phyloP scores from a whole-genome alignment of 2,113 vertebrate genomes.

The Anhinga anhinga region DNA sequence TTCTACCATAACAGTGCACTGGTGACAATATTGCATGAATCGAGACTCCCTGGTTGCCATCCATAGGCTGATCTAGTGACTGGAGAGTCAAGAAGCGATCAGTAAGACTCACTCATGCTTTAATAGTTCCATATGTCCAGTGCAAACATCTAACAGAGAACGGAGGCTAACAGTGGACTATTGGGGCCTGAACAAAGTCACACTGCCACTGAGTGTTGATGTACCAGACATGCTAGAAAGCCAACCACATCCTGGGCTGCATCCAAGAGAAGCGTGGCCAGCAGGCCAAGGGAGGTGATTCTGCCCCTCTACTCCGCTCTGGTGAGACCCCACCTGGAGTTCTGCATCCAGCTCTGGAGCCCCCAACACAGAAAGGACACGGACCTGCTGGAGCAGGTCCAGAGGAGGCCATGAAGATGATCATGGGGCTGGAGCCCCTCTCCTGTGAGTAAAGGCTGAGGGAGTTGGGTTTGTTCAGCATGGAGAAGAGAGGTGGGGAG shows the following conservation, averaged over 20 bases:
- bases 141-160: neutral
- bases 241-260: no score
- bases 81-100: neutral
- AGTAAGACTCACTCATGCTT: neutral
- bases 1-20: neutral
- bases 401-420: neutral
- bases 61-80: neutral
- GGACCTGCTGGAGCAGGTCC: neutral
- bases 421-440: neutral
- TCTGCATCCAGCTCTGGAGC: no score
- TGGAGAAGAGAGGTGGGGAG: no score
- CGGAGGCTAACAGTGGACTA: neutral
- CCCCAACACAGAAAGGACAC: no score
- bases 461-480: no score
- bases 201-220: neutral
- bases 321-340: neutral
- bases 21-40: neutral
- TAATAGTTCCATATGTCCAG: neutral
- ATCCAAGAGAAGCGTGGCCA: neutral
- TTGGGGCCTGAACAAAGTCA: neutral
- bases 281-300: no score
- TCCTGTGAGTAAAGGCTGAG: neutral
- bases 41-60: neutral
- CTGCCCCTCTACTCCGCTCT: no score
- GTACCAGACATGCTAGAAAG: neutral